Evolutionary conservation across 2,113 vertebrate species (phyloP), one percentile per base, ranked within the genome.

Genomic region (Psittacula cyanocephala): DNA sequence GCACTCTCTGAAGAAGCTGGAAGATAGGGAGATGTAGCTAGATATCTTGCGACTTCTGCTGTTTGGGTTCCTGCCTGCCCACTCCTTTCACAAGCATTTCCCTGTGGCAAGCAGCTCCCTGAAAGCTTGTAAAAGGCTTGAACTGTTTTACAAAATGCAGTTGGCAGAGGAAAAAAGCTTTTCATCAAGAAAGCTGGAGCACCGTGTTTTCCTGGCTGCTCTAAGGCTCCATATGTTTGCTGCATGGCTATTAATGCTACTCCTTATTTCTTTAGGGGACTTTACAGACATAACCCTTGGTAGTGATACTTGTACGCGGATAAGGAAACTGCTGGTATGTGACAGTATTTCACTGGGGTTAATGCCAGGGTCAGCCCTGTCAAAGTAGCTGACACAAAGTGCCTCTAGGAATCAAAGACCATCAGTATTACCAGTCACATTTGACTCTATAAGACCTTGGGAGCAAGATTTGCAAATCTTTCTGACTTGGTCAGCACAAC

Each of bases 51-150:
- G 89, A 91, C 94, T 96, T 97, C 86, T 95, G 86, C 86, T 95
- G 96, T 97, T 97, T 97, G 95, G 95, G 96, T 97, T 93, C 78
- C 84, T 95, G 93, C 84, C 95, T 97, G 81, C 96, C 95, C 91
- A 97, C 96, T 96, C 86, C 81, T 97, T 96, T 96, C 96, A 92
- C 93, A 95, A 82, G 94, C 91, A 84, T 81, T 87, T 95, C 91
- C 84, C 70, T 87, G 95, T 97, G 95, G 96, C 94, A 97, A 69
- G 91, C 84, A 95, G 86, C 86, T 97, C 84, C 60, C 89, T 95
- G 94, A 95, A 97, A 97, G 84, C 94, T 96, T 93, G 94, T 97
- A 95, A 95, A 93, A 95, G 94, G 89, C 95, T 97, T 97, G 96
- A 97, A 96, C 95, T 97, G 95, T 95, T 95, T 95, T 96, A 95